phyloP scores from a whole-genome alignment of 2,888 invertebrate genomes.

The Corythucha ciliata region DNA sequence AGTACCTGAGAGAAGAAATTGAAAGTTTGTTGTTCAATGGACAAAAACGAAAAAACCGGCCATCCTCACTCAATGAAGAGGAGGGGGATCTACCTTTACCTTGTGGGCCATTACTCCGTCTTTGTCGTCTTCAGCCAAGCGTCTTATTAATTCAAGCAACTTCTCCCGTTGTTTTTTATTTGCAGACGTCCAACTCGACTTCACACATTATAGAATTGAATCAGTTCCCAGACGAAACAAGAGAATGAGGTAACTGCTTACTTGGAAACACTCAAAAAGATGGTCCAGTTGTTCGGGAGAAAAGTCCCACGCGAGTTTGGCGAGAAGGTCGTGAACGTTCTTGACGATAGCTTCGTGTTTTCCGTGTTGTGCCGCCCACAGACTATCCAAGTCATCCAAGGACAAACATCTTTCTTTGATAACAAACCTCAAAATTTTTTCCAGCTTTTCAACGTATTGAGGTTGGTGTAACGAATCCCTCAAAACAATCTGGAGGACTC shows the following conservation, averaged over 20 bases:
- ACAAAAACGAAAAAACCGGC: neutral
- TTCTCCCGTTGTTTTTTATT: conserved; percentile 93
- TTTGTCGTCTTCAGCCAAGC: conserved; percentile 95
- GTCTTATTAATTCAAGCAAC: conserved; percentile 83
- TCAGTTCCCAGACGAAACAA: neutral
- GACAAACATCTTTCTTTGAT: conserved; percentile 88
- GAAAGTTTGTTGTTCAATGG: neutral
- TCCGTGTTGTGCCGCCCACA: conserved; percentile 95
- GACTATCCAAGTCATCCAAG: conserved; percentile 81
- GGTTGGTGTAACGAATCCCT: conserved; percentile 95
- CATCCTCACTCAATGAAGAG: neutral
- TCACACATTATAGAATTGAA: conserved; percentile 33
- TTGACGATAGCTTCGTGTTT: conserved; percentile 98
- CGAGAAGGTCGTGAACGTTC: conserved; percentile 90
- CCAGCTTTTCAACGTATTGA: conserved; percentile 93
- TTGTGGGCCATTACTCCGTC: conserved; percentile 98
- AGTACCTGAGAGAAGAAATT: conserved; percentile 52
- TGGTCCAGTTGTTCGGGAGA: conserved; percentile 95
- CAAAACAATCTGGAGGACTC: conserved; percentile 88
- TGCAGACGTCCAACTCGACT: conserved; percentile 90
- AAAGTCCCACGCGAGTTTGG: conserved; percentile 97
- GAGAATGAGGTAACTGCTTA: conserved; percentile 40
- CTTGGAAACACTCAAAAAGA: conserved; percentile 93
- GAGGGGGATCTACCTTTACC: conserved; percentile 50
- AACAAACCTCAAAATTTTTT: conserved; percentile 93